Evolutionary conservation across 2,113 vertebrate species (phyloP), one percentile per base, ranked within the genome.

Genomic region (Vireo altiloquus): DNA sequence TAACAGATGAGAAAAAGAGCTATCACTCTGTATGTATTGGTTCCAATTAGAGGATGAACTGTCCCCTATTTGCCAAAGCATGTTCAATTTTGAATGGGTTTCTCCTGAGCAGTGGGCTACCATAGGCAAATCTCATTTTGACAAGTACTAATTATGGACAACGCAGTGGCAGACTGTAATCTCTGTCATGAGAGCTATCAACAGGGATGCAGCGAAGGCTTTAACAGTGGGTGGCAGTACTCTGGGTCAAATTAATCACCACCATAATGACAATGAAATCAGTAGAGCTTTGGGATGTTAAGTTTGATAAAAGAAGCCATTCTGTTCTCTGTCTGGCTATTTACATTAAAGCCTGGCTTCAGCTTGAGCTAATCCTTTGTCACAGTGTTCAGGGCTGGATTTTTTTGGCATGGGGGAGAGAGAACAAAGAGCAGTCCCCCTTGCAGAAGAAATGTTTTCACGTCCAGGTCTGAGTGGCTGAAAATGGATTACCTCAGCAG

Each of bases 231-330:
- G 90, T 96, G 95, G 93, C 88, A 92, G 95, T 92, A 93, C 90
- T 86, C 80, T 76, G 82, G 94, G 96, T 94, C 94, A 96, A 93
- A 97, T 97, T 96, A 96, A 96, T 96, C 94, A 96, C 92, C 83
- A 81, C 89, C 77, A 81, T 96, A 96, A 97, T 87, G 94, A 93
- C 95, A 95, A 89, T 83, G 96, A 95, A 96, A 94, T 95, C 95
- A 96, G 94, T 84, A 96, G 94, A 95, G 95, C 96, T 94, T 96
- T 97, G 87, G 95, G 89, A 95, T 95, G 92, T 95, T 92, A 95
- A 91, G 94, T 94, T 89, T 75, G 92, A 95, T 91, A 95, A 97
- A 96, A 97, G 89, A 89, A 95, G 89, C 77, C 91, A 72, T 91
- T 97, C 87, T 97, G 81, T 97, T 92, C 94, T 53, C 87, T 92